These are phyloP conservation scores for Leucopsar rothschildi DNA, from an alignment of 2,113 vertebrate genomes.

Conservation along the genomic window DNA sequence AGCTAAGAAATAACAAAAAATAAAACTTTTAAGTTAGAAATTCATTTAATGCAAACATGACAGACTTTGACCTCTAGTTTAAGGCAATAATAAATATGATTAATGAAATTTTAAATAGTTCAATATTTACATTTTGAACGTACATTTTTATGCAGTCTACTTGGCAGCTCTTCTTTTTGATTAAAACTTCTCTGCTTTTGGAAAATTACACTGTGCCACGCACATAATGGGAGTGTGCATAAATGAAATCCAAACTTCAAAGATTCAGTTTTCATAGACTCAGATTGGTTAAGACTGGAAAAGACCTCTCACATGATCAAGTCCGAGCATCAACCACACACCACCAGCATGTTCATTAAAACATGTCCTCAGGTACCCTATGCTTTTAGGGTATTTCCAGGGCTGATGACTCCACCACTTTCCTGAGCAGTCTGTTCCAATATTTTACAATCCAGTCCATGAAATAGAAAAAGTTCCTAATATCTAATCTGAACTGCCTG, in stretches of 20 bases:
- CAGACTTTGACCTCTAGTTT: not conserved
- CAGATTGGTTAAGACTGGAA: not conserved
- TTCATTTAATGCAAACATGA: not conserved
- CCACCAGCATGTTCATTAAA: not conserved
- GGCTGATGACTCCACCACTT: not conserved
- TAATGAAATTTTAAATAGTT: not conserved
- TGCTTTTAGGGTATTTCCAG: not conserved
- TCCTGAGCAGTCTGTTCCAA: not conserved
- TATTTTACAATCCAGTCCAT: not conserved
- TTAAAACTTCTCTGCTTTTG: not conserved
- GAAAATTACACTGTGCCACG: not conserved
- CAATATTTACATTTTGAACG: not conserved
- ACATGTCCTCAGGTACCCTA: not conserved
- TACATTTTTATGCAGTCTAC: not conserved
- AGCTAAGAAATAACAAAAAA: not conserved
- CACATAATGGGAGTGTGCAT: not conserved
- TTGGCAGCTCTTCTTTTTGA: not conserved
- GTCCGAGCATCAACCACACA: not conserved
- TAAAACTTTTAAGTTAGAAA: not conserved
- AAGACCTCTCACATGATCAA: not conserved
- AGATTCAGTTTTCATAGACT: not conserved
- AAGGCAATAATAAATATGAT: not conserved
- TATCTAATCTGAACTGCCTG: not conserved
- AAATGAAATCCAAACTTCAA: not conserved
- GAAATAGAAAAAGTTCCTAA: too few species aligned